Conservation (phyloP, 92 coral and sea anemone genomes). For the Siderastrea radians region DNA sequence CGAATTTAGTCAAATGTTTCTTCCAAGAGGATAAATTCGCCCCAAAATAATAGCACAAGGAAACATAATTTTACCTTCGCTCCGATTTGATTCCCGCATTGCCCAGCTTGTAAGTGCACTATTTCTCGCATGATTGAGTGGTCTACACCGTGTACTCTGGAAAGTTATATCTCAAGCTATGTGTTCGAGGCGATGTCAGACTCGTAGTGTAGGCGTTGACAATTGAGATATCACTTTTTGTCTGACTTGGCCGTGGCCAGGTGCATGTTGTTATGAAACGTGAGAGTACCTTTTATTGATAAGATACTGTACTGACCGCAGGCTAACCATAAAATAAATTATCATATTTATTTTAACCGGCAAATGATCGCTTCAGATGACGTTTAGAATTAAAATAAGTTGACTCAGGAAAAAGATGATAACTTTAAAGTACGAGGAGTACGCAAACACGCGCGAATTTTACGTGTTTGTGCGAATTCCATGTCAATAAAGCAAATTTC, state of each 20-base stretch:
- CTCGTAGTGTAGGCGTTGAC: slow-evolving; percentile 13
- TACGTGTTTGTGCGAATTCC: too few species aligned
- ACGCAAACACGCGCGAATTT: too few species aligned
- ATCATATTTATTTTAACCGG: background rate
- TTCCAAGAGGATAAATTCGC: background rate
- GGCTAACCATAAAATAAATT: slow-evolving; percentile 7
- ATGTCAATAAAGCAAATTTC: too few species aligned
- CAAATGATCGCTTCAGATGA: background rate
- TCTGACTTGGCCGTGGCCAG: slow-evolving; percentile 19
- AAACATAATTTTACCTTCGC: slow-evolving; percentile 78
- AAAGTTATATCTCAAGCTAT: background rate
- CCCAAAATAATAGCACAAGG: background rate
- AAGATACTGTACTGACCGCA: background rate
- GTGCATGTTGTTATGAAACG: slow-evolving; percentile 41
- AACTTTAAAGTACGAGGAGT: too few species aligned
- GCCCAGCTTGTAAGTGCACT: slow-evolving; percentile 93
- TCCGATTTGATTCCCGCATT: slow-evolving; percentile 97
- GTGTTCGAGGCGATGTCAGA: background rate
- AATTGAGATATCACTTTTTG: slow-evolving; percentile 14
- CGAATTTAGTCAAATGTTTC: background rate
- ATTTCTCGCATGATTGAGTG: slow-evolving; percentile 83
- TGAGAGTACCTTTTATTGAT: slow-evolving; percentile 26
- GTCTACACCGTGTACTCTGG: background rate
- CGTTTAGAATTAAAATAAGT: too few species aligned
- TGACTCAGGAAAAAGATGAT: too few species aligned